These are phyloP conservation scores for Gambusia yucatana DNA, from an alignment of 2,797 vertebrate genomes.

Conservation along the genomic window DNA sequence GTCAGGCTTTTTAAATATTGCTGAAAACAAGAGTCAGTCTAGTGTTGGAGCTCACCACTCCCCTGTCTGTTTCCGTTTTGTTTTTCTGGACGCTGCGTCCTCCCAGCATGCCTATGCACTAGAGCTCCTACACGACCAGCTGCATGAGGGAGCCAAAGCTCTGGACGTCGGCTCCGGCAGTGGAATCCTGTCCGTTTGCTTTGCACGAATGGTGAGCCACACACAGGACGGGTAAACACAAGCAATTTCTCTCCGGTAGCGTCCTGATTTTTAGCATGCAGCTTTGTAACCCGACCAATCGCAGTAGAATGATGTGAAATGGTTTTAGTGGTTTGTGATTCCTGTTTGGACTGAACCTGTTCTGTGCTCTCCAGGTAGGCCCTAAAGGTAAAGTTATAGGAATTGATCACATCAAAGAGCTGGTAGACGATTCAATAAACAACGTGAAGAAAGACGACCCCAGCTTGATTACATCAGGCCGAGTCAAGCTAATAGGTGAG, in stretches of 20 bases:
- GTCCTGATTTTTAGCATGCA: slow-evolving; percentile 2
- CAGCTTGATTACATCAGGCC: slow-evolving; percentile 91
- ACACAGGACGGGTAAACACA: slow-evolving; percentile 53
- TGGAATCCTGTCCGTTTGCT: slow-evolving; percentile 95
- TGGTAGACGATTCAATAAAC: slow-evolving; percentile 95
- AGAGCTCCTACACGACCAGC: slow-evolving; percentile 95
- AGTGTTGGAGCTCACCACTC: neutral
- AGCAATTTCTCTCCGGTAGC: slow-evolving; percentile 39
- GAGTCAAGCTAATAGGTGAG: slow-evolving; percentile 92
- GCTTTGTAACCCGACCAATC: slow-evolving; percentile 1
- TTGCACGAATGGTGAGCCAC: slow-evolving; percentile 95
- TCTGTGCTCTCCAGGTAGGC: slow-evolving; percentile 86
- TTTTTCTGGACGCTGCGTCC: slow-evolving; percentile 25
- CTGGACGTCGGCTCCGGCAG: slow-evolving; percentile 98
- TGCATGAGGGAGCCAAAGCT: slow-evolving; percentile 96
- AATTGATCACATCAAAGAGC: slow-evolving; percentile 99
- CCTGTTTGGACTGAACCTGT: slow-evolving; percentile 4
- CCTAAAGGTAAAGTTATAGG: slow-evolving; percentile 95
- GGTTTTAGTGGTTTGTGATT: neutral
- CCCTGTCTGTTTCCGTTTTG: neutral
- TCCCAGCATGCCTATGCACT: slow-evolving; percentile 95
- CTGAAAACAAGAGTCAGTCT: neutral
- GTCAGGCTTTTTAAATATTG: no score
- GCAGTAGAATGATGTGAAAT: neutral
- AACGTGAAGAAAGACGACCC: slow-evolving; percentile 98